A percentile compares a stretch with the other conserved stretches of the same genome.
These are phyloP conservation scores for Parus major DNA, from an alignment of 2,113 vertebrate species.

Conservation along the genomic window DNA sequence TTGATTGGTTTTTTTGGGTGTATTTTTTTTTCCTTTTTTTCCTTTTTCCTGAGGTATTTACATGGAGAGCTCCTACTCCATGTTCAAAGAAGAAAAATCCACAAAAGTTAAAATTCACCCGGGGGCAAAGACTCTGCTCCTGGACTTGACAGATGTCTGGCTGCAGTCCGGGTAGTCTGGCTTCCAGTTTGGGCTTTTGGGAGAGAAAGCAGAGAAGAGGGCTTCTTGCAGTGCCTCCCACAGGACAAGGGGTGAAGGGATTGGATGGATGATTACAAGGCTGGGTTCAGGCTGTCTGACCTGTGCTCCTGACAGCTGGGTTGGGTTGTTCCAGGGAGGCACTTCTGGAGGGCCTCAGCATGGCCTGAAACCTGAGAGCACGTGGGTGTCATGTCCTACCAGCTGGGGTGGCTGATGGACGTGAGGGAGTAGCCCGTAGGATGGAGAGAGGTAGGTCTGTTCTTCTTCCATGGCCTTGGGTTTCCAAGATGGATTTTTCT, in stretches of 20 bases:
- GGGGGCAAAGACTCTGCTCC: not conserved
- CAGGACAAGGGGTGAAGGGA: not conserved
- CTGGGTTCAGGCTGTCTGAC: not conserved
- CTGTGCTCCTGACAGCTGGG: not conserved
- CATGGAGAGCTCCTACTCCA: not conserved
- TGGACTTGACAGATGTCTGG: not conserved
- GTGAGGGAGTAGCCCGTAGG: too few relatives aligned
- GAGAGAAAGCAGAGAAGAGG: not conserved
- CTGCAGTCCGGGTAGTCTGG: not conserved
- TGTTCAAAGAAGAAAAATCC: not conserved
- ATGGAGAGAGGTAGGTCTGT: not conserved
- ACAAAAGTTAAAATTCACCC: not conserved
- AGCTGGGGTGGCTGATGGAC: not conserved
- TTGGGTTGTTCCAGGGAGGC: not conserved
- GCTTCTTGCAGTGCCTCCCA: not conserved
- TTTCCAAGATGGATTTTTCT: not conserved
- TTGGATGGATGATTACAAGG: not conserved
- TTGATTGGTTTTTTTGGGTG: not conserved
- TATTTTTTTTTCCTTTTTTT: accelerated
- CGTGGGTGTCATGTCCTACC: accelerated
- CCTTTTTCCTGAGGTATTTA: not conserved
- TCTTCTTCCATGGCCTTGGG: not conserved
- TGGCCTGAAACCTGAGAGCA: not conserved
- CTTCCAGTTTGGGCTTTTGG: not conserved
- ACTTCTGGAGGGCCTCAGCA: not conserved